Evolutionary conservation across 2,113 vertebrate species (phyloP), one percentile per base, ranked within the genome.

Genomic region (Sceloporus undulatus): DNA sequence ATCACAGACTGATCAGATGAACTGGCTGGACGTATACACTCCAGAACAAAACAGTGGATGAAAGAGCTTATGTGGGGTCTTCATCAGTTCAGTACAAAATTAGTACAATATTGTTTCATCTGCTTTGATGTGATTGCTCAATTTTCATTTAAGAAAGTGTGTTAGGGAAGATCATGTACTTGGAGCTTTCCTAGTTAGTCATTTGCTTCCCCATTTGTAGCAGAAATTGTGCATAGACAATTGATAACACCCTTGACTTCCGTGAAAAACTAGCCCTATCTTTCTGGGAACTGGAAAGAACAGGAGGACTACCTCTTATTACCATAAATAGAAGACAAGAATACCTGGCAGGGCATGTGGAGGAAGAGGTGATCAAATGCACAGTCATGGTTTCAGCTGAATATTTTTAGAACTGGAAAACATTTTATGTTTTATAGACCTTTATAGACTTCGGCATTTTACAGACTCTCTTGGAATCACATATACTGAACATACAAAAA

Each of bases 241-340:
- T 48, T 80, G 66, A 74, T 81, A 87, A 62, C 13, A 0, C 7
- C 82, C 52, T 42, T 74, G 82, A 80, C 19, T 73, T 89, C 77
- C 73, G 52, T 6, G 11, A 85, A 84, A 79, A 74, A 48, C 54
- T 65, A 18, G 73, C 9, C 56, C 52, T 48, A 19, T 85, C 34
- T 65, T 85, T 85, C 83, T 76, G 77, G 68, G 88, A 89, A 89
- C 21, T 65, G 77, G 65, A 79, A 85, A 74, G 87, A 85, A 73
- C 29, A 89, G 40, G 42, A 66, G 5, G 11, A 38, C 16, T 18
- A 56, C 65, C 52, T 75, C 40, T 68, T 56, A 76, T 82, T 74
- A 56, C 38, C 59, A 82, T 85, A 76, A 76, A 76, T 23, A 75
- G 25, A 89, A 38, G 77, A 18, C 77, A 68, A 85, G 42, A 73